These are phyloP conservation scores for Rousettus leschenaultii DNA, from an alignment of 2,113 vertebrate species.

Conservation along the genomic window DNA sequence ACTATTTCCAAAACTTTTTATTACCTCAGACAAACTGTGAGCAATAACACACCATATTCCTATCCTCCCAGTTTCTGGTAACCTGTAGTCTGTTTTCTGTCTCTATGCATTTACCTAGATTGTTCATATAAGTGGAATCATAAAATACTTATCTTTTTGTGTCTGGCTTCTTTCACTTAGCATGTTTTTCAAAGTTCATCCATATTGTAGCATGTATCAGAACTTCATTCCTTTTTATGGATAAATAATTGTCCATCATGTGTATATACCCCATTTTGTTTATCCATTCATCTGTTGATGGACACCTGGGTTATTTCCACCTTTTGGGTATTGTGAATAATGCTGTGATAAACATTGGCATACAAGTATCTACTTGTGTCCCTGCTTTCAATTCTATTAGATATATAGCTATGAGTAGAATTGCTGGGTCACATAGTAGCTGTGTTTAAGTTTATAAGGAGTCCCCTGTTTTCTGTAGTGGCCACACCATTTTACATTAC, in stretches of 20 bases:
- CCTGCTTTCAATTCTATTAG: background rate
- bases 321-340: background rate
- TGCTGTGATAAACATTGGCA: background rate
- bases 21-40: background rate
- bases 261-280: background rate
- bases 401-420: background rate
- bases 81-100: background rate
- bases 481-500: background rate
- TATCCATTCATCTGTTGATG: background rate
- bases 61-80: background rate
- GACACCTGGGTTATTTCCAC: background rate
- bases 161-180: background rate
- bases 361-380: background rate
- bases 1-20: background rate
- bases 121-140: background rate
- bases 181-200: background rate
- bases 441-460: conserved; percentile 10
- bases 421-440: background rate
- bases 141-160: background rate
- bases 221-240: background rate
- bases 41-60: background rate
- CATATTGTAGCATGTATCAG: background rate
- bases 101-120: background rate
- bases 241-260: background rate
- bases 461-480: background rate